Evolutionary conservation across 2,797 vertebrate genomes (phyloP).

Genomic region (Lacerta bilineata): DNA sequence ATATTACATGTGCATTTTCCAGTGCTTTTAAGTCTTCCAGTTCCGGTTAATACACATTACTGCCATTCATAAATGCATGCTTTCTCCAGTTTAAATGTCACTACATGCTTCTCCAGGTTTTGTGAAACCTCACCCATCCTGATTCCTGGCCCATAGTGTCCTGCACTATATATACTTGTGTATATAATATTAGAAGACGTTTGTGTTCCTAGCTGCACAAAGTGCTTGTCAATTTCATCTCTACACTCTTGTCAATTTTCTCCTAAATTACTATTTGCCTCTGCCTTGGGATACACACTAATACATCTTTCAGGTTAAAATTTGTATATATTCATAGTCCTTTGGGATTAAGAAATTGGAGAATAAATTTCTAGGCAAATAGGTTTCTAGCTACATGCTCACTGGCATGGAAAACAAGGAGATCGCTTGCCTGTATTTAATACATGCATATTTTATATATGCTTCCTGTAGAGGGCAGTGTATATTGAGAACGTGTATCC

Average conservation of each 20-base stretch:
- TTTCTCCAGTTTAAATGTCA: slow-evolving; percentile 4
- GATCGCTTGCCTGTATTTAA: neutral
- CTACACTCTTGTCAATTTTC: neutral
- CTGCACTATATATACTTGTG: neutral
- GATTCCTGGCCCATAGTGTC: neutral
- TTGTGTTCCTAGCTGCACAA: neutral
- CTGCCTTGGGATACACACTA: neutral
- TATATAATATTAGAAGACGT: neutral
- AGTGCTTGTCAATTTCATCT: neutral
- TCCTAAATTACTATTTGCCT: neutral
- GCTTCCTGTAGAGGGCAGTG: slow-evolving; percentile 23
- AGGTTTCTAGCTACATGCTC: neutral
- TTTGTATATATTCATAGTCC: neutral
- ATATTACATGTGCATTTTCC: neutral
- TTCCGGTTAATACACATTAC: neutral
- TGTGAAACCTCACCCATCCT: neutral
- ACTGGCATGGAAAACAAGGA: neutral
- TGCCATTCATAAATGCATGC: neutral
- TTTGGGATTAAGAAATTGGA: neutral
- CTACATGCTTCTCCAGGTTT: neutral
- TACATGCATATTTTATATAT: neutral
- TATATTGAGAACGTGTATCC: neutral
- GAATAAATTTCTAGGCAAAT: neutral
- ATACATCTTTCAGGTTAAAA: neutral
- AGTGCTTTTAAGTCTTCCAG: neutral